Percentiles rank a stretch among this genome's conserved stretches.
These are phyloP conservation scores for Sparidentex hasta DNA, from an alignment of 2,797 vertebrate species.

Conservation along the genomic window DNA sequence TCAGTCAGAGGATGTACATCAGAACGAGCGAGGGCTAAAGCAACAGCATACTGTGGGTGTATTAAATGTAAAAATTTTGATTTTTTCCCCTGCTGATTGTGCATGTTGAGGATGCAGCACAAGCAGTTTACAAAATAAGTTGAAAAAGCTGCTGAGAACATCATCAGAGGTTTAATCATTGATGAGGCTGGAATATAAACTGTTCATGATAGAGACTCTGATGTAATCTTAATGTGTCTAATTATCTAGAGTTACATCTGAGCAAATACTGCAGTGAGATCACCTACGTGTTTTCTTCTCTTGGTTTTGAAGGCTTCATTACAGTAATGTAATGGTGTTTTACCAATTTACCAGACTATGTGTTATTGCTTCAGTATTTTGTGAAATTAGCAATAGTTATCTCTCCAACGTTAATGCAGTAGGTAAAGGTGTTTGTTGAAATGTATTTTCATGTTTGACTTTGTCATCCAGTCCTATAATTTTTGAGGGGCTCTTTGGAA, in stretches of 20 bases:
- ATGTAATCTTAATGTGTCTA: not conserved
- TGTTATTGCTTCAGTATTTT: too few relatives aligned
- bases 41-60: not conserved
- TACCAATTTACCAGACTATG: too few relatives aligned
- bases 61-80: not conserved
- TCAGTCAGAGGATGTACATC: slow-evolving; percentile 5
- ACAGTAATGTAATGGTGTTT: too few relatives aligned
- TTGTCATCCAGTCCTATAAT: too few relatives aligned
- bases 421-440: too few relatives aligned
- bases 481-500: too few relatives aligned
- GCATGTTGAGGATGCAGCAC: not conserved
- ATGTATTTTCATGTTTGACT: too few relatives aligned
- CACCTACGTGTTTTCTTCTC: too few relatives aligned
- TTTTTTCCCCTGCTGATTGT: not conserved
- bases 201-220: not conserved
- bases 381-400: too few relatives aligned
- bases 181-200: not conserved
- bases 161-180: not conserved
- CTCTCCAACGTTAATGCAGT: too few relatives aligned
- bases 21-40: slow-evolving; percentile 11
- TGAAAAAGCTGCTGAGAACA: not conserved
- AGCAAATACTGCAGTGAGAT: not conserved
- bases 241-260: not conserved
- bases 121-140: not conserved
- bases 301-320: too few relatives aligned